Base-by-base conservation (phyloP, 2,888 invertebrate genomes). In the Leptarthrus brevirostris region DNA sequence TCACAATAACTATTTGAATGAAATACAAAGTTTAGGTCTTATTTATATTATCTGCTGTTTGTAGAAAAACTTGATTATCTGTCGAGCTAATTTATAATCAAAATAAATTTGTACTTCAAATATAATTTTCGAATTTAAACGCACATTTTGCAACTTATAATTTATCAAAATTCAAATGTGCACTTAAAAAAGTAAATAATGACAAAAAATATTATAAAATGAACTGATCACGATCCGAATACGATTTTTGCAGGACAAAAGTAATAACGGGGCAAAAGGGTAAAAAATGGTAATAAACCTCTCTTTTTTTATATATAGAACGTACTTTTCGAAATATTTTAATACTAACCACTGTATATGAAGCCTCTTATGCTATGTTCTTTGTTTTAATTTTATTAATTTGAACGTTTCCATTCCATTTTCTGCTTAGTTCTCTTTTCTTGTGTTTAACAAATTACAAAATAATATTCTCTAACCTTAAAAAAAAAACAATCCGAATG, bases 261-360 rank as follows among this genome's bases (percentile, higher is more conserved):
- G 90, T 92, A 86, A 91, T 93, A 89, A 91, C 92, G 86, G 91
- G 92, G 88, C 92, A 91, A 89, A 91, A 89, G 89, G 92, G 92
- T 88, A 90, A 91, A 83, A 90, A 91, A 91, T 93, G 93, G 93
- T 93, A 93, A 93, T 82, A 79, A 77, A 78, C 54, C 34, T 54
- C 54, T 54, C 18, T 70, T 70, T 56, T 26, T 58, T 40, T 54
- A 54, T 71, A 70, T 70, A 70, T 53, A 66, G 47, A 66, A 66
- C 47, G 64, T 66, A 66, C 26, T 66, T 66, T 66, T 66, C 64
- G 24, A 66, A 66, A 47, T 66, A 56, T 26, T 56, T 56, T 58
- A 36, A 66, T 66, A 66, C 64, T 66, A 66, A 66, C 64, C 22
- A 44, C 47, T 66, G 14, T 44, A 20, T 52, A 40, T 52, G 14